Conservation (phyloP, 2,113 vertebrate species). For the Lontra canadensis region DNA sequence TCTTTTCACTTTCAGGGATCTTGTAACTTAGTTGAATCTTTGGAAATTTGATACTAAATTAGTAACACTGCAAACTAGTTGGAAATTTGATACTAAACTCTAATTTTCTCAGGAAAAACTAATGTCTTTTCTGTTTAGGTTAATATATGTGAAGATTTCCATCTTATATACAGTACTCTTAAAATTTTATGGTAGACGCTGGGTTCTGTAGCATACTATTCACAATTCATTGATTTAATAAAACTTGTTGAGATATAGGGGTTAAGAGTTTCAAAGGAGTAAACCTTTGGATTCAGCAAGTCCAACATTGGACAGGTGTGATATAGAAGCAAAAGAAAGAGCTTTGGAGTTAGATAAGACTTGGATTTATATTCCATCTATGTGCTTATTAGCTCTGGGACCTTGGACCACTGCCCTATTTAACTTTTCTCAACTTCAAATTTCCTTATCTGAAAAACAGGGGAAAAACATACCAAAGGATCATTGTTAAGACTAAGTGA, state of each 20-base stretch:
- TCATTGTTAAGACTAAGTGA: conserved; percentile 30
- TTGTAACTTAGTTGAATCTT: not conserved
- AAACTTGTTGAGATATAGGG: not conserved
- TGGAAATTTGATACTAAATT: not conserved
- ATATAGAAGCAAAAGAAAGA: not conserved
- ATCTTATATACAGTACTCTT: not conserved
- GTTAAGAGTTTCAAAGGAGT: not conserved
- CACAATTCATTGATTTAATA: not conserved
- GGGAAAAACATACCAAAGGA: not conserved
- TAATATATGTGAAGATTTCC: not conserved
- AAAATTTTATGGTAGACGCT: not conserved
- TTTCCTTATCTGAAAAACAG: conserved; percentile 55
- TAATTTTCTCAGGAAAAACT: not conserved
- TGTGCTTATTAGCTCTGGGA: too few relatives aligned
- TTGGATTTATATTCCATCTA: not conserved
- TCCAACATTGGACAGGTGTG: not conserved
- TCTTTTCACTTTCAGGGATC: not conserved
- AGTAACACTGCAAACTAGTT: not conserved
- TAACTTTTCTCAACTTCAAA: conserved; percentile 42
- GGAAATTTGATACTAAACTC: not conserved
- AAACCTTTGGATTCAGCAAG: not conserved
- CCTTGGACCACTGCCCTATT: not conserved
- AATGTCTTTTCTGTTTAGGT: not conserved
- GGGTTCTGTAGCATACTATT: not conserved
- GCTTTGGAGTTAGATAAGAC: not conserved